A percentile compares a stretch with the other conserved stretches of the same genome.
phyloP scores from a whole-genome alignment of 2,113 vertebrate species.

The Electrona antarctica region DNA sequence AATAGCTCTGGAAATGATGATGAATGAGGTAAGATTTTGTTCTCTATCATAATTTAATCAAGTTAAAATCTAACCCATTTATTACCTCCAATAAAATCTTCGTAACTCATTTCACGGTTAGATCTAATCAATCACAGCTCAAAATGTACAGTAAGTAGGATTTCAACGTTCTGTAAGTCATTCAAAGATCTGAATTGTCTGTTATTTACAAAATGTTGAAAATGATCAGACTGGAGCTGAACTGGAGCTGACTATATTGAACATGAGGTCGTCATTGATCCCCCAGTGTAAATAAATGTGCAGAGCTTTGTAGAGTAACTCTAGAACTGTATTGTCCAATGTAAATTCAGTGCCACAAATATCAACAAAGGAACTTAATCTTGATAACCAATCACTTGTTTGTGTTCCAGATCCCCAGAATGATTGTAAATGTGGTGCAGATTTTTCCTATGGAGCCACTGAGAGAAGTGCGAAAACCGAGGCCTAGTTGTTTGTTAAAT shows the following conservation, averaged over 20 bases:
- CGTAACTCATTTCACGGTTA: background rate
- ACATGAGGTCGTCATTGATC: no score
- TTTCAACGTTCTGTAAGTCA: no score
- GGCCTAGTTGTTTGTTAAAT: constrained; percentile 62
- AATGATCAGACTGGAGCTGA: no score
- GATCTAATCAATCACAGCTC: background rate
- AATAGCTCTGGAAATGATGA: constrained; percentile 68
- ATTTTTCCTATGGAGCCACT: constrained; percentile 61
- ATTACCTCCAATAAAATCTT: background rate
- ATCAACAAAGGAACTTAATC: background rate
- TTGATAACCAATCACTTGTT: background rate
- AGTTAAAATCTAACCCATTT: no score
- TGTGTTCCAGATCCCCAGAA: constrained; percentile 67
- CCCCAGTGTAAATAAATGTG: no score
- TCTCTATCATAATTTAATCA: no score
- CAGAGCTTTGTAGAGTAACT: no score
- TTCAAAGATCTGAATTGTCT: no score
- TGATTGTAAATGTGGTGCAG: constrained; percentile 73
- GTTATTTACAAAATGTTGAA: no score
- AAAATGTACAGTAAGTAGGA: background rate
- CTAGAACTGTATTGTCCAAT: no score
- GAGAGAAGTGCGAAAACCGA: constrained; percentile 55
- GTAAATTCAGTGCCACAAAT: no score
- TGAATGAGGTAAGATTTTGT: constrained; percentile 58
- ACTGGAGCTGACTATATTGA: no score